Conservation (phyloP, 2,113 vertebrate genomes). For the Circaetus gallicus region DNA sequence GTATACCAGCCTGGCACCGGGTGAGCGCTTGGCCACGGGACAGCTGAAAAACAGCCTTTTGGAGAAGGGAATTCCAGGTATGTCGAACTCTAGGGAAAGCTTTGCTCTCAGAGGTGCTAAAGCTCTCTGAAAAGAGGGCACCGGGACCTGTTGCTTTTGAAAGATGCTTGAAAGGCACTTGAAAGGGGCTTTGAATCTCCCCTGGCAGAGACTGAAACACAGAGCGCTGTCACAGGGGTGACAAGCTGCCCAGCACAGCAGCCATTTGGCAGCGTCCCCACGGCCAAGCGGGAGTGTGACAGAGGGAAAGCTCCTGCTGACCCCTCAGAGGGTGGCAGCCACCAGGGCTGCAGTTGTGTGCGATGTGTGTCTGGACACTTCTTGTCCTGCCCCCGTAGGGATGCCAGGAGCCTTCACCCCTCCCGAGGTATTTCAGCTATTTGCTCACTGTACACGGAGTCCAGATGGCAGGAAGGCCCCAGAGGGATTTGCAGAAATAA, state of each 20-base stretch:
- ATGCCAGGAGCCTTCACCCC: background rate
- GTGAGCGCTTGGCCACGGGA: rapidly evolving
- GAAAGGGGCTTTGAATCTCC: background rate
- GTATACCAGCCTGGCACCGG: rapidly evolving
- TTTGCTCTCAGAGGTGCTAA: background rate
- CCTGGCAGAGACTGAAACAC: background rate
- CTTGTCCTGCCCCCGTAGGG: background rate
- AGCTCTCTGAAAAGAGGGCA: background rate
- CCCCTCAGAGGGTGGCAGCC: background rate
- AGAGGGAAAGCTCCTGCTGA: rapidly evolving
- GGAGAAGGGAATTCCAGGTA: background rate
- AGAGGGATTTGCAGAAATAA: background rate
- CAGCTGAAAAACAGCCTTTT: background rate
- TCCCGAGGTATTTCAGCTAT: background rate
- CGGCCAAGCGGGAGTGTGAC: rapidly evolving
- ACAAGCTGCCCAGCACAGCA: rapidly evolving
- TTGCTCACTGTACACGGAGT: rapidly evolving
- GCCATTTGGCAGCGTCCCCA: background rate
- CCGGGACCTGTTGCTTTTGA: background rate
- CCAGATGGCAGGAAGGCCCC: background rate
- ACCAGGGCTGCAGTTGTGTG: background rate
- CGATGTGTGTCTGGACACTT: rapidly evolving
- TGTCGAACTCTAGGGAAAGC: background rate
- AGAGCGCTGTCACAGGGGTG: rapidly evolving
- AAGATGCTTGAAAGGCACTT: background rate